Evolutionary conservation across 2,113 vertebrate genomes (phyloP), one percentile per base, ranked within the genome.

Genomic region (Siphamia tubifer): DNA sequence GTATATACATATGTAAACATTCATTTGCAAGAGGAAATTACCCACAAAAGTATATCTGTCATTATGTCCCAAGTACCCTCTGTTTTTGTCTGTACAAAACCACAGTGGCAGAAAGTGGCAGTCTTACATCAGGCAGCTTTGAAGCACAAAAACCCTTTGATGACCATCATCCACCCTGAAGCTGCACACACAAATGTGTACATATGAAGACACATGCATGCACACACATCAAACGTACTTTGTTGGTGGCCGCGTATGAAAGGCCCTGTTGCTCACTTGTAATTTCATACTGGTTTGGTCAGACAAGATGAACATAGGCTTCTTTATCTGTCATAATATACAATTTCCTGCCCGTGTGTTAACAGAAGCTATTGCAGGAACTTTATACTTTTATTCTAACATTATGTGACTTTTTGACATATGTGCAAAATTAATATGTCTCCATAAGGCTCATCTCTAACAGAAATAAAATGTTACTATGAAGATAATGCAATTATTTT

Each of bases 331-430:
- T 49, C 38, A 12, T 49, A 40, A 16, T 16, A 55, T 74, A 73
- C 56, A 76, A 82, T 87, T 85, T 85, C 78, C 76, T 80, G 80
- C 52, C 31, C 35, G 57, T 6, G 11, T 40, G 56, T 28, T 51
- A 16, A 62, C 15, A 27, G 28, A 38, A 53, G 44, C 48, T 56
- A 65, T 74, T 79, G 53, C n/a, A 4, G 31, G 56, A 34, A 39
- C 42, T 63, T 19, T 57, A 10, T 10, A 17, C 27, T 30, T 54
- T 35, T 57, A 51, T 25, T n/a, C n/a, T n/a, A n/a, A n/a, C n/a
- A 67, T 31, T 0, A 21, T 13, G 20, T 13, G 7, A 27, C 5
- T 8, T 34, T 23, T 38, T n/a, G 4, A n/a, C n/a, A n/a, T n/a
- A n/a, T n/a, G n/a, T n/a, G n/a, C n/a, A n/a, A n/a, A n/a, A n/a